A percentile compares a stretch with the other conserved stretches of the same genome.
Conservation (phyloP, 2,797 vertebrate genomes). For the Phataginus tetradactyla region DNA sequence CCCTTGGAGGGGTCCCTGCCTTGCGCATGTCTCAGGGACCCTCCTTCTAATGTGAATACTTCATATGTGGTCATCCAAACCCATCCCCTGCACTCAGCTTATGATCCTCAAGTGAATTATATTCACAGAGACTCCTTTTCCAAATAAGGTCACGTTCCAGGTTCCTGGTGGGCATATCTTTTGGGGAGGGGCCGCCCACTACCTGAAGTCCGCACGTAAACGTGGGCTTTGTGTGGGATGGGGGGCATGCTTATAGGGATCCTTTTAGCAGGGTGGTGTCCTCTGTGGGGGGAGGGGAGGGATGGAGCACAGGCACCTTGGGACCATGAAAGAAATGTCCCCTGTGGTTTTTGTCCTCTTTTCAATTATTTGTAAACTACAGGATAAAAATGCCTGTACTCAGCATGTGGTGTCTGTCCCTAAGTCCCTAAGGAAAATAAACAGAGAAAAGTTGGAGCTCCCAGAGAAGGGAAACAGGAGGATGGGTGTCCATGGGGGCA, state of each 20-base stretch:
- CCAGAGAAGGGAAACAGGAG: neutral
- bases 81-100: neutral
- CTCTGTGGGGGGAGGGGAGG: accelerated
- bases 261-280: neutral
- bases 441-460: neutral
- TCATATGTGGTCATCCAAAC: accelerated
- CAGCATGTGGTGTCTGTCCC: neutral
- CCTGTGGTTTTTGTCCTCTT: neutral
- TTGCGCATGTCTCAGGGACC: accelerated
- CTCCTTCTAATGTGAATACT: too few relatives aligned
- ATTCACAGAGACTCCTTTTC: neutral
- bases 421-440: neutral
- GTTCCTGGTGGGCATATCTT: accelerated
- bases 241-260: accelerated
- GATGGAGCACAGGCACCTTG: accelerated
- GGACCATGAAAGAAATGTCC: neutral
- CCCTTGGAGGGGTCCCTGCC: accelerated
- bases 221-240: accelerated
- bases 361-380: neutral
- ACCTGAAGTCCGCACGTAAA: accelerated
- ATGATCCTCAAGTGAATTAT: accelerated
- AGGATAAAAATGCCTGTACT: neutral
- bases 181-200: accelerated
- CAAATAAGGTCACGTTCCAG: neutral
- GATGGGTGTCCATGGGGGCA: accelerated